A percentile compares a stretch with the other conserved stretches of the same genome.
Evolutionary conservation across 1,140 invertebrate species (phyloP).

Genomic region (Hermetia illucens): DNA sequence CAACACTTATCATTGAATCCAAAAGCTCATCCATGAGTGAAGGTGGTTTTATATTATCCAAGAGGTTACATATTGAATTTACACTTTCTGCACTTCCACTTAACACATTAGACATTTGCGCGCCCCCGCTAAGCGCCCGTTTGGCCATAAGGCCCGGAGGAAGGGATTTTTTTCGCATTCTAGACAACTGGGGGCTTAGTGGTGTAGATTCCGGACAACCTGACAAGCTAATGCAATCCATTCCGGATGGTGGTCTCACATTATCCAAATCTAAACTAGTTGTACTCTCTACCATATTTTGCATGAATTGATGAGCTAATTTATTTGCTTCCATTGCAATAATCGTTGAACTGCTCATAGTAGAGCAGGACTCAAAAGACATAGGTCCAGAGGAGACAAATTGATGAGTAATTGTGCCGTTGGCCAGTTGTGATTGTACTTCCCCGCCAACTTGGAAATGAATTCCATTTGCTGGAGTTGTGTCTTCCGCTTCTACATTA

Average conservation of each 20-base stretch:
- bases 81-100: slow-evolving; percentile 32
- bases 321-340: slow-evolving; percentile 60
- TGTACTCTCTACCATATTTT: slow-evolving; percentile 41
- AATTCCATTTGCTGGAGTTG: slow-evolving; percentile 9
- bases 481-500: neutral
- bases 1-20: slow-evolving; percentile 71
- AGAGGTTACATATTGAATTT: slow-evolving; percentile 41
- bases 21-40: slow-evolving; percentile 63
- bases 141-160: slow-evolving; percentile 51
- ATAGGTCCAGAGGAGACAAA: neutral
- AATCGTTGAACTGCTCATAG: slow-evolving; percentile 47
- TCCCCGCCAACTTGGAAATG: slow-evolving; percentile 25
- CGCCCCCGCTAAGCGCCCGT: slow-evolving; percentile 38
- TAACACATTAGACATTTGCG: slow-evolving; percentile 13
- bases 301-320: slow-evolving; percentile 48
- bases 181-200: slow-evolving; percentile 21
- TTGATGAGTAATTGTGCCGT: neutral
- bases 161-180: slow-evolving; percentile 46
- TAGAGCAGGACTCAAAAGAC: slow-evolving; percentile 7
- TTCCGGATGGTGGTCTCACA: slow-evolving; percentile 62
- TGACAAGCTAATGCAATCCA: slow-evolving; percentile 34
- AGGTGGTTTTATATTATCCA: slow-evolving; percentile 71
- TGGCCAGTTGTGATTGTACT: slow-evolving; percentile 9
- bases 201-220: slow-evolving; percentile 15
- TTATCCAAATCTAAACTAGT: slow-evolving; percentile 54